Evolutionary conservation across 2,113 vertebrate species (phyloP).

Genomic region (Saccopteryx leptura): DNA sequence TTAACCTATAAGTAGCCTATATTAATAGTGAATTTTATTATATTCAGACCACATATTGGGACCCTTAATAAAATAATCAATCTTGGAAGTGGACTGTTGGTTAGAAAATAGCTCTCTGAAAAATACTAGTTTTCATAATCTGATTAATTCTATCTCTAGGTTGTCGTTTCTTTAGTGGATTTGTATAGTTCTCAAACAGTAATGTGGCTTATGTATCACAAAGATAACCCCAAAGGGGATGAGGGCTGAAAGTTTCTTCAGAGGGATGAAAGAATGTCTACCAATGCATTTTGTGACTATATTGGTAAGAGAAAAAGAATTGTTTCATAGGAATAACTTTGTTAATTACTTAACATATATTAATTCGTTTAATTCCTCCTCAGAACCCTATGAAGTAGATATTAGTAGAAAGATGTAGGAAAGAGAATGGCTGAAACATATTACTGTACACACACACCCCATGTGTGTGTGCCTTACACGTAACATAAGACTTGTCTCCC

Average conservation of each 20-base stretch:
- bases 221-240: neutral
- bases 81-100: neutral
- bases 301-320: neutral
- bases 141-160: neutral
- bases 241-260: neutral
- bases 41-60: neutral
- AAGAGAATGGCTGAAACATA: neutral
- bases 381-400: neutral
- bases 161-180: neutral
- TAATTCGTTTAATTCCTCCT: slow-evolving; percentile 8
- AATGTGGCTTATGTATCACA: neutral
- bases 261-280: neutral
- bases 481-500: neutral
- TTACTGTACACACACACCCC: neutral
- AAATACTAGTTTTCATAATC: neutral
- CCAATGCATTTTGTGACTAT: neutral
- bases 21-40: slow-evolving; percentile 26
- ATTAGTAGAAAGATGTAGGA: neutral
- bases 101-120: slow-evolving; percentile 63
- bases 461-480: neutral
- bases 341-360: neutral
- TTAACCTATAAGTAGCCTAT: neutral
- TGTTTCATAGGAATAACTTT: neutral
- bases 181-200: neutral
- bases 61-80: slow-evolving; percentile 23